Conservation (phyloP, 2,888 invertebrate genomes). For the Phymatocera aterrima region DNA sequence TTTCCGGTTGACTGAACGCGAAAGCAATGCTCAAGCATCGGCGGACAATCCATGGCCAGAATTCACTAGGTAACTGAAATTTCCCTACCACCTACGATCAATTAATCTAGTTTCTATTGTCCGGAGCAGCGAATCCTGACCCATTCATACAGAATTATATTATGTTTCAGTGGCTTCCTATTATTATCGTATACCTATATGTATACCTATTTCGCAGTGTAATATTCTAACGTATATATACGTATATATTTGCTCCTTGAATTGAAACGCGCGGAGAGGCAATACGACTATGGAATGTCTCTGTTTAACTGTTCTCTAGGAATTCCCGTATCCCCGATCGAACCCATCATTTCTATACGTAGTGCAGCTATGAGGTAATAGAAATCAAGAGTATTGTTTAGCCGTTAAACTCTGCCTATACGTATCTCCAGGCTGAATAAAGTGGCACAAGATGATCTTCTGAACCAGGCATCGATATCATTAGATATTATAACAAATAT, state of each 20-base stretch:
- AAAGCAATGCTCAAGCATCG: neutral
- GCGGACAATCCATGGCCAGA: neutral
- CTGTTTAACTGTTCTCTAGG: neutral
- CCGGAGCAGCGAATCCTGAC: neutral
- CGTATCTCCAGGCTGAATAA: too few relatives aligned
- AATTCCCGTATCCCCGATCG: neutral
- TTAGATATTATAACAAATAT: too few relatives aligned
- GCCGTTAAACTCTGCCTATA: too few relatives aligned
- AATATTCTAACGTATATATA: neutral
- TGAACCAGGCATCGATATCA: too few relatives aligned
- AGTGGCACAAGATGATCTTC: too few relatives aligned
- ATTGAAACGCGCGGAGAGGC: neutral
- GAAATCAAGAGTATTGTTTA: neutral
- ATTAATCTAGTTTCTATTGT: conserved; percentile 34
- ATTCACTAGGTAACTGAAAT: conserved; percentile 6
- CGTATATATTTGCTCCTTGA: neutral
- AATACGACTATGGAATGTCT: neutral
- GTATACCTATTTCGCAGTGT: neutral
- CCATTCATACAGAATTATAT: conserved; percentile 12
- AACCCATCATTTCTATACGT: neutral
- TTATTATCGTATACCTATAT: neutral
- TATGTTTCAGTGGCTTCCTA: conserved; percentile 16
- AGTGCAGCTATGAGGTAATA: neutral
- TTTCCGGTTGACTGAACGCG: conserved; percentile 7
- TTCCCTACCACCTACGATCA: conserved; percentile 16